Evolutionary conservation across 2,888 invertebrate genomes (phyloP), one percentile per base, ranked within the genome.

Genomic region (Achlya flavicornis): DNA sequence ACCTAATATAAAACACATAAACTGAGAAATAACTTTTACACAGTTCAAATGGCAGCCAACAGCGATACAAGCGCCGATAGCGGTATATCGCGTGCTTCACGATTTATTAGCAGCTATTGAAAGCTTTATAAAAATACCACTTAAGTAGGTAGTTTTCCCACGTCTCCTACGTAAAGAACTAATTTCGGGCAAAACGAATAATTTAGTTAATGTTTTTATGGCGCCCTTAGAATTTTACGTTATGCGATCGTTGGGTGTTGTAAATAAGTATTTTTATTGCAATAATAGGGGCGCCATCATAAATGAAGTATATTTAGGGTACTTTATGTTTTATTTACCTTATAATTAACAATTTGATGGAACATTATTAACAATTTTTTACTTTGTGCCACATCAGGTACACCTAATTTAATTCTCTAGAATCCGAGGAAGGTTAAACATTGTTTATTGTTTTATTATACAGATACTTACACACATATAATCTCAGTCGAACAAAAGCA

Each of bases 151-250:
- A 16, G 53, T 75, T 69, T 70, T 73, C 73, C 71, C 68, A 62
- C 57, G 64, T 33, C n/a, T n/a, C 10, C 19, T 53, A 53, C 53
- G 53, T 53, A 69, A 75, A 74, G 73, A 73, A 79, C 81, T 83
- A 81, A 81, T 85, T 83, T 78, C 67, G 72, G 75, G 77, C 81
- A 80, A 80, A 80, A 76, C 67, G 77, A 84, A 83, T 82, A 82
- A 82, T 84, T 83, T 82, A 80, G 70, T 75, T 78, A 79, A 83
- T 82, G 80, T 78, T 81, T 74, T 81, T 79, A 78, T 78, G 75
- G 75, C 69, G 73, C 71, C 72, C 76, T 77, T 71, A 41, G 14
- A 41, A 12, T 41, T 41, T 19, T 60, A 41, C 26, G 19, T 41
- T 26, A 16, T 60, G 41, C 26, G 43, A 26, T 46, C 61, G 62